A percentile compares a stretch with the other conserved stretches of the same genome.
phyloP scores from a whole-genome alignment of 2,888 invertebrate species.

The Quadroppia sp. region DNA sequence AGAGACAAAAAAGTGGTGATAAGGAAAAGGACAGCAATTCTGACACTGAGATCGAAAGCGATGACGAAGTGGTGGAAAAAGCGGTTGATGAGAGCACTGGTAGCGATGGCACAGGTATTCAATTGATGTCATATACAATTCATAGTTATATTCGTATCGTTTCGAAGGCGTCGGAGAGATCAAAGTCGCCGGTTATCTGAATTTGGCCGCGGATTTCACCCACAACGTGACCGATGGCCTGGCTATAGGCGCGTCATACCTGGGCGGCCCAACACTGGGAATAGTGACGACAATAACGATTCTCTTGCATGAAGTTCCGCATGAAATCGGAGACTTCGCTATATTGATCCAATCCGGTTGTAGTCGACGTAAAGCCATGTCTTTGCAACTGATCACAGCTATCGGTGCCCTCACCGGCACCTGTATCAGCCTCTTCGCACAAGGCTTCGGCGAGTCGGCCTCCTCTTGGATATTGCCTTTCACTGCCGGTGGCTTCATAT shows the following conservation, averaged over 20 bases:
- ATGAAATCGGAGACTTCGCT: conserved; percentile 99
- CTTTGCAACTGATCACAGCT: conserved; percentile 88
- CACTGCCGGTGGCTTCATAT: conserved; percentile 99
- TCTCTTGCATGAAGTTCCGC: conserved; percentile 95
- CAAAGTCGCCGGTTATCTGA: conserved; percentile 86
- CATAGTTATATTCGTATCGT: conserved; percentile 10
- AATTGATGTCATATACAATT: neutral
- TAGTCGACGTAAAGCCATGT: conserved; percentile 86
- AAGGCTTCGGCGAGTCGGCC: conserved; percentile 64
- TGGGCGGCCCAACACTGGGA: conserved; percentile 64
- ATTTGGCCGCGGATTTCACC: conserved; percentile 94
- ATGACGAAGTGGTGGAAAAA: conserved; percentile 42
- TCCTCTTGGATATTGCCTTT: conserved; percentile 86
- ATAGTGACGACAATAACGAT: conserved; percentile 91
- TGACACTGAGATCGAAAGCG: conserved; percentile 25
- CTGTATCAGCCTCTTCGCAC: conserved; percentile 74
- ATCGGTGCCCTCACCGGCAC: conserved; percentile 92
- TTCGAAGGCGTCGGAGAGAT: conserved; percentile 53
- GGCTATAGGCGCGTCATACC: conserved; percentile 95
- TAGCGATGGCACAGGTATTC: neutral
- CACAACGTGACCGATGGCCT: conserved; percentile 99
- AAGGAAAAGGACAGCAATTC: conserved; percentile 13
- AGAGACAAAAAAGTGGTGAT: neutral
- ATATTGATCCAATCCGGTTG: conserved; percentile 97
- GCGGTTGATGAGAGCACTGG: conserved; percentile 27